Percentiles rank a stretch among this genome's conserved stretches.
phyloP scores from a whole-genome alignment of 2,797 vertebrate genomes.

The Austrolebias charrua region DNA sequence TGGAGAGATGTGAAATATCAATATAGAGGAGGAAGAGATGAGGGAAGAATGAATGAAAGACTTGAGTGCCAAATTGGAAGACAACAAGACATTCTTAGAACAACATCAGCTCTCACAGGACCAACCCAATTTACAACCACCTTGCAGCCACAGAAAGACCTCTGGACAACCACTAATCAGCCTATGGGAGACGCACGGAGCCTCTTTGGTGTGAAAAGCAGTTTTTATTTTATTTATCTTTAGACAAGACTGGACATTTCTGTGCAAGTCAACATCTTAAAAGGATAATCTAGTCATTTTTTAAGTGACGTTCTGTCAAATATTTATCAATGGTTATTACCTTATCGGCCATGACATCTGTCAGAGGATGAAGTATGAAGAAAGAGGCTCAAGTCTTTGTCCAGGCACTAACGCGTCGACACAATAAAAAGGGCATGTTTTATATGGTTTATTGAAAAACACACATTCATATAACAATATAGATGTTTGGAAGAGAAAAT shows the following conservation, averaged over 20 bases:
- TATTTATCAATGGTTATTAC: too few species aligned
- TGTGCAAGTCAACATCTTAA: neutral
- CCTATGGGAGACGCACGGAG: conserved; percentile 55
- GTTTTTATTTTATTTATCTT: neutral
- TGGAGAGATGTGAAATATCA: conserved; percentile 59
- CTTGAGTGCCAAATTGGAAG: conserved; percentile 48
- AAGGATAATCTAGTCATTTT: too few species aligned
- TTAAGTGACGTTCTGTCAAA: too few species aligned
- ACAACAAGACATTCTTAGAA: conserved; percentile 74
- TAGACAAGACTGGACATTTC: conserved; percentile 9
- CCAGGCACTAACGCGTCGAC: too few species aligned
- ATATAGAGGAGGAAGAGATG: conserved; percentile 40
- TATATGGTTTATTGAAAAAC: too few species aligned
- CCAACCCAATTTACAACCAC: conserved; percentile 74
- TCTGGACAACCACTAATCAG: conserved; percentile 61
- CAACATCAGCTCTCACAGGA: conserved; percentile 72
- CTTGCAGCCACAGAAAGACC: conserved; percentile 68
- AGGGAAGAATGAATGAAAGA: conserved; percentile 36
- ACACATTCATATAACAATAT: too few species aligned
- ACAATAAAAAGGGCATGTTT: too few species aligned
- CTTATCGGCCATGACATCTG: too few species aligned
- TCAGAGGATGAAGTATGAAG: too few species aligned
- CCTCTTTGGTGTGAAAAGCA: conserved; percentile 33
- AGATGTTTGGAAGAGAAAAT: too few species aligned
- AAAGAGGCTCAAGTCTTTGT: too few species aligned